Evolutionary conservation across 2,113 vertebrate genomes (phyloP).

Genomic region (Microcebus murinus): DNA sequence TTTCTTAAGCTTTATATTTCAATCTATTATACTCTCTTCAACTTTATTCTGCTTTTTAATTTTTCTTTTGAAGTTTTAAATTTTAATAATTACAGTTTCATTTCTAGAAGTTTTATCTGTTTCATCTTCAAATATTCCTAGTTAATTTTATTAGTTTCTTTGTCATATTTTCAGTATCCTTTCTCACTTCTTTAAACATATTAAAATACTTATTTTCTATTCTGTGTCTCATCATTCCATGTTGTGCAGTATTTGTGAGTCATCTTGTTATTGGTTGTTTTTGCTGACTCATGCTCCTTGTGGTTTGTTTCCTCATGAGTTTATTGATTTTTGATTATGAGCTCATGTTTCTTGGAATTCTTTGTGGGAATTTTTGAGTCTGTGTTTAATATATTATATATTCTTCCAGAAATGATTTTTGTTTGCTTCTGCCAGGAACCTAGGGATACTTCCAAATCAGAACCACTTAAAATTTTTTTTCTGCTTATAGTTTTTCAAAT

Average conservation of each 20-base stretch:
- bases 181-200: not conserved
- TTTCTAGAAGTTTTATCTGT: not conserved
- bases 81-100: not conserved
- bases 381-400: slow-evolving; percentile 31
- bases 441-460: not conserved
- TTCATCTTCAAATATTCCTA: not conserved
- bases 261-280: not conserved
- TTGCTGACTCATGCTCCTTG: not conserved
- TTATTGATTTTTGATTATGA: slow-evolving; percentile 7
- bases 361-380: slow-evolving; percentile 8
- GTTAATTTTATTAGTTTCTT: not conserved
- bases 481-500: not conserved
- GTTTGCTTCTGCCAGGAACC: not conserved
- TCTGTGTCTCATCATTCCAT: not conserved
- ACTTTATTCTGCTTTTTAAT: not conserved
- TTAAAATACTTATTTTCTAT: not conserved
- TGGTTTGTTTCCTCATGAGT: slow-evolving; percentile 22
- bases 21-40: not conserved
- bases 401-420: not conserved
- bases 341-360: slow-evolving; percentile 21
- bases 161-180: not conserved
- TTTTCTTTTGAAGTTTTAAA: not conserved
- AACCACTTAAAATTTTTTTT: not conserved
- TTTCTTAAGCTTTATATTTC: not conserved
- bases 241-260: not conserved